Base-by-base conservation (phyloP, 1,140 invertebrate genomes). In the Philotrypesis tridentata region DNA sequence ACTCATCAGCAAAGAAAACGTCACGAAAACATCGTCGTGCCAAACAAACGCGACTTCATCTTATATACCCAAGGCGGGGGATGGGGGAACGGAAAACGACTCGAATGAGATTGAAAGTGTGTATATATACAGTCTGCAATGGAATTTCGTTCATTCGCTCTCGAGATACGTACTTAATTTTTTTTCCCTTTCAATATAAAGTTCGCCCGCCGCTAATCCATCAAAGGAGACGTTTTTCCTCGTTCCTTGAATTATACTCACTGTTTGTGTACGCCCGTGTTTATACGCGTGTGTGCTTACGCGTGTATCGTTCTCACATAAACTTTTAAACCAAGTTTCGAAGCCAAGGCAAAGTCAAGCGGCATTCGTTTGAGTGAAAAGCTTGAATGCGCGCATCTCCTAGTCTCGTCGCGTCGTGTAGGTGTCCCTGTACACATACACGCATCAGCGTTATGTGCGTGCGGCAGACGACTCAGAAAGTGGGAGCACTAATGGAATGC, bases 121-220 rank as follows among this genome's bases (percentile, higher is more conserved):
- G 63, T 25, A 3, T 71, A 37, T 37, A 37, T 9, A 55, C 21
- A n/a, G 48, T 6, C n/a, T 55, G 21, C 1, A n/a, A n/a, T 7
- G 48, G 17, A 55, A 55, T 55, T 25, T 8, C 2, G n/a, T 65
- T 68, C 37, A 77, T 48, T 77, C 40, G 27, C 23, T 25, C 21
- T 55, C 1, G 68, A 55, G 43, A 78, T 70, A 55, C 43, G 43
- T 40, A 71, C 21, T 71, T 79, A 67, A 71, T 79, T 71, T 71
- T 78, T 48, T 48, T 79, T 79, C 33, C 43, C 2, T n/a, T 48
- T 70, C 40, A 55, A 78, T 70, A 78, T 67, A 72, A 72, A 79
- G n/a, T 79, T 80, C 29, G 21, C 33, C 33, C 55, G 12, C 29
- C 5, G 11, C 31, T 63, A 74, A 74, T 80, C 71, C 60, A 23